phyloP scores from a whole-genome alignment of 2,797 vertebrate species.

The Clarias laeviceps region DNA sequence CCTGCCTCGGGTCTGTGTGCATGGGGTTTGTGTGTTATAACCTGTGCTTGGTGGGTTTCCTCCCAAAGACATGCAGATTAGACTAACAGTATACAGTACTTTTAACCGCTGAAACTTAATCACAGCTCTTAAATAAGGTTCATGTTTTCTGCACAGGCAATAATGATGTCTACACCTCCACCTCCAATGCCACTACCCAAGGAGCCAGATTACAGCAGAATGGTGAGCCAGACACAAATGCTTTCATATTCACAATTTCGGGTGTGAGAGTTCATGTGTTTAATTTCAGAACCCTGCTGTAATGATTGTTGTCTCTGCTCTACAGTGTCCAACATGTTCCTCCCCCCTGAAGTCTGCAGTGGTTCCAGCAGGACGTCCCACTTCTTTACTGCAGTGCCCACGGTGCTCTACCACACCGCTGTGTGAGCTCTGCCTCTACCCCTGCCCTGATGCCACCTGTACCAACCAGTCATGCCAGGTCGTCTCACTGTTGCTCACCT shows the following conservation, averaged over 20 bases:
- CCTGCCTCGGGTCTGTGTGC: no score
- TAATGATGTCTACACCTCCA: no score
- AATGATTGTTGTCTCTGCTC: neutral
- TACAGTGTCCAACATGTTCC: constrained; percentile 48
- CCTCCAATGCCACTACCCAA: neutral
- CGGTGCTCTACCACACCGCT: neutral
- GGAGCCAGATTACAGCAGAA: constrained; percentile 4
- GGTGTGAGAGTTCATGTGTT: neutral
- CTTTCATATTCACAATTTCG: neutral
- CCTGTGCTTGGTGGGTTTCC: no score
- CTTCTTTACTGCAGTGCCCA: constrained; percentile 41
- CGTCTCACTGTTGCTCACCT: constrained; percentile 51
- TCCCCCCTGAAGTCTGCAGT: constrained; percentile 24
- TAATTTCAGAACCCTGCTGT: neutral
- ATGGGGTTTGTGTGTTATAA: no score
- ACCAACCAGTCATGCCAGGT: constrained; percentile 50
- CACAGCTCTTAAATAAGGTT: neutral
- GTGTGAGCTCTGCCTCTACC: constrained; percentile 55
- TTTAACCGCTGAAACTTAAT: neutral
- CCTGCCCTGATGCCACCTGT: constrained; percentile 46
- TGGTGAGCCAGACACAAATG: constrained; percentile 7
- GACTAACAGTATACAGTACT: no score
- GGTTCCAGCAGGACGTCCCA: constrained; percentile 9
- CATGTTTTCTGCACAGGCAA: neutral
- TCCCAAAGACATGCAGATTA: no score